Percentiles rank a stretch among this genome's conserved stretches.
Conservation (phyloP, 1,140 invertebrate genomes). For the Ceratosolen solmsi region DNA sequence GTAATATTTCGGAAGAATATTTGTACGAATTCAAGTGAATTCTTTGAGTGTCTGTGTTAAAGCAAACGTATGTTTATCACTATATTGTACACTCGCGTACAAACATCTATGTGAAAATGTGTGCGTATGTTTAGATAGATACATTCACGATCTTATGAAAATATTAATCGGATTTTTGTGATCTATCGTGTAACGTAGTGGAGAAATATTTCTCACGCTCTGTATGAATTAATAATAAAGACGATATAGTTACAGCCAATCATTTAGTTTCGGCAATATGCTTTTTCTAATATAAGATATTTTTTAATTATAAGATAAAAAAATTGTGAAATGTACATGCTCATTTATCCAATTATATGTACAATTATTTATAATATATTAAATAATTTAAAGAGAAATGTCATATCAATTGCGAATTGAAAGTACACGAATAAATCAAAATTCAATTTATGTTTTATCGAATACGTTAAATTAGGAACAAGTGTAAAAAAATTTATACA, state of each 20-base stretch:
- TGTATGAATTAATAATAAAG: not conserved
- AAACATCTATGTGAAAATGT: too few species aligned
- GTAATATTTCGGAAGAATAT: not conserved
- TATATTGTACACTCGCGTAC: not conserved
- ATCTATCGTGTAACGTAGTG: not conserved
- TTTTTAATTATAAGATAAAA: not conserved
- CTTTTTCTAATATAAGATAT: too few species aligned
- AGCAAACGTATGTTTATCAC: not conserved
- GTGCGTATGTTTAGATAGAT: too few species aligned
- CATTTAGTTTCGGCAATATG: not conserved
- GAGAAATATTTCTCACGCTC: constrained; percentile 6
- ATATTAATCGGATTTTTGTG: not conserved
- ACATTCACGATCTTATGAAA: not conserved
- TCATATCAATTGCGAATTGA: too few species aligned
- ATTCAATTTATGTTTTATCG: too few species aligned
- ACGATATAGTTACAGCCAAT: not conserved
- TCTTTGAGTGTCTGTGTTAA: not conserved
- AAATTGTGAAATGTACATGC: not conserved
- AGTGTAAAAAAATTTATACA: too few species aligned
- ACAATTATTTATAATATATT: too few species aligned
- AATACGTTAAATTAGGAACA: too few species aligned
- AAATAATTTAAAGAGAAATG: too few species aligned
- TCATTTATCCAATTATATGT: not conserved
- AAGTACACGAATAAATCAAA: too few species aligned
- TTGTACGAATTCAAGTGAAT: not conserved